Evolutionary conservation across 2,113 vertebrate genomes (phyloP), one percentile per base, ranked within the genome.

Genomic region (Sardina pilchardus): DNA sequence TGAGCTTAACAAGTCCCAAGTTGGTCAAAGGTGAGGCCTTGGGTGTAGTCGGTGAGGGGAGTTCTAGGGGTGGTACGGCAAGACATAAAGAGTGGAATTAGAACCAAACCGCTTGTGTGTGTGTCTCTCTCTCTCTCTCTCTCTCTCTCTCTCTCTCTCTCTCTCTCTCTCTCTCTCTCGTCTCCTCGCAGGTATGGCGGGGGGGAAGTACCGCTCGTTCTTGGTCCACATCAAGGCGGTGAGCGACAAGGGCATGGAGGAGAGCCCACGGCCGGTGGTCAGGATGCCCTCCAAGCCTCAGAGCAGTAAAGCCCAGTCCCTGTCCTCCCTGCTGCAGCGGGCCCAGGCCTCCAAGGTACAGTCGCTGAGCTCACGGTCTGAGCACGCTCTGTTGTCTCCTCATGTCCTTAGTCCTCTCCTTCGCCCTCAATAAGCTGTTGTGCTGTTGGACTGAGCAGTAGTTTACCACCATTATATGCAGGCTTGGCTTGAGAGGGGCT

Each of bases 151-250:
- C n/a, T n/a, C n/a, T n/a, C n/a, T n/a, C n/a, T n/a, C n/a, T n/a
- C n/a, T n/a, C n/a, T n/a, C n/a, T n/a, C n/a, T n/a, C n/a, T n/a
- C 36, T 43, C 0, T 24, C 0, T 17, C 3, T 4, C 45, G 71
- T 21, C 39, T 89, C 39, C 3, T 59, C 90, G 26, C 89, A 99
- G 98, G 98, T 83, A 98, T 99, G 97, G 97, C 98, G 42, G 98
- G 98, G 92, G 98, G 98, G 85, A 99, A 99, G 93, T 99, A 99
- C 63, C 97, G 98, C 84, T 99, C 98, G 0, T 99, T 99, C 94
- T 95, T 99, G 95, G 98, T 99, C 88, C 98, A 99, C 78, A 97
- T 99, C 63, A 99, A 99, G 93, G 96, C 98, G 34, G 96, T 97
- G 87, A 97, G 95, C 90, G 98, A 99, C 89, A 96, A 97, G 94